phyloP scores from a whole-genome alignment of 2,113 vertebrate species.

The Trematomus loennbergii region DNA sequence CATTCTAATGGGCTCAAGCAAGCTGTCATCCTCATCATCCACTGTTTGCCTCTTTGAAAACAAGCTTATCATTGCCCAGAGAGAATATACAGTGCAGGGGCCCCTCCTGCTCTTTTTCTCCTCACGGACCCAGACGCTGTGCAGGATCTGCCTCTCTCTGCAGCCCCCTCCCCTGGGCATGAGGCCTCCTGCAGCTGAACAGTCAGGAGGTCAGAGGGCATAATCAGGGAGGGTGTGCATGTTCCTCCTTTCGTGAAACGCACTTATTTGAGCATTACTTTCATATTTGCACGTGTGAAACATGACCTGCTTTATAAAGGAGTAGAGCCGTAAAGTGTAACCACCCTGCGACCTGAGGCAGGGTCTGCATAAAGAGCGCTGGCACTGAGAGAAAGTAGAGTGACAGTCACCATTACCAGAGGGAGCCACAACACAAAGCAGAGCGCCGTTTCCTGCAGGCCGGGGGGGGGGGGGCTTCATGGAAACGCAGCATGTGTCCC shows the following conservation, averaged over 20 bases:
- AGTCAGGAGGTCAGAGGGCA: conserved; percentile 69
- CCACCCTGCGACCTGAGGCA: conserved; percentile 56
- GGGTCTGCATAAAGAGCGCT: conserved; percentile 53
- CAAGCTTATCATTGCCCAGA: conserved; percentile 31
- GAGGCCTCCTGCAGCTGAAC: conserved; percentile 63
- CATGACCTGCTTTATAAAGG: conserved; percentile 44
- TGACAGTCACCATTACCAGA: conserved; percentile 77
- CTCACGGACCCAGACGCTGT: conserved; percentile 56
- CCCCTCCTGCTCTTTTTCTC: conserved; percentile 1
- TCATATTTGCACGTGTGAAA: conserved; percentile 55
- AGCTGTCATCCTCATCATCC: conserved; percentile 18
- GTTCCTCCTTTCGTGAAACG: conserved; percentile 17
- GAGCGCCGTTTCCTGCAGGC: conserved; percentile 50
- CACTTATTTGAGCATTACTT: conserved; percentile 32
- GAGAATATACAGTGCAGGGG: conserved; percentile 29
- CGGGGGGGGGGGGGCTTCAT: conserved; percentile 45
- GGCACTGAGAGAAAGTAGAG: conserved; percentile 67
- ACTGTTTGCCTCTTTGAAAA: conserved; percentile 4
- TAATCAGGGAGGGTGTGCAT: conserved; percentile 59
- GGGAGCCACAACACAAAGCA: conserved; percentile 75
- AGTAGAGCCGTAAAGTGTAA: conserved; percentile 45
- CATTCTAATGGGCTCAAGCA: not conserved
- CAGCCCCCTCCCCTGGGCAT: conserved; percentile 45
- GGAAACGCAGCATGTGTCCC: conserved; percentile 25
- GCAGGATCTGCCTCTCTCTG: conserved; percentile 60